A percentile compares a stretch with the other conserved stretches of the same genome.
Conservation (phyloP, 2,888 invertebrate genomes). For the Eupithecia subfuscata region DNA sequence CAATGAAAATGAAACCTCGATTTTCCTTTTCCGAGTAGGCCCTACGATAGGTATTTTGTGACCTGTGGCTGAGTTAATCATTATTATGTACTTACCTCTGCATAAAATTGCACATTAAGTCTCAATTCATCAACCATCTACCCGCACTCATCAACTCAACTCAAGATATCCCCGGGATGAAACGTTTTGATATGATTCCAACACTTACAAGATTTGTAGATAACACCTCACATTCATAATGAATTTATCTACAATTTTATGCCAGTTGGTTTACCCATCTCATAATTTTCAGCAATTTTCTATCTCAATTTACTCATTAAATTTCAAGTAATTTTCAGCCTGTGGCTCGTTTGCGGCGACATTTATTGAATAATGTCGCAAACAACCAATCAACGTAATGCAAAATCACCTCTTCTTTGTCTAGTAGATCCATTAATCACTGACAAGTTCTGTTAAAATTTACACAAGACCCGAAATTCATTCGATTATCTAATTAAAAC, state of each 20-base stretch:
- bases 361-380: constrained; percentile 59
- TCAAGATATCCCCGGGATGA: no score
- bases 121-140: no score
- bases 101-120: no score
- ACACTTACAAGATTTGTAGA: no score
- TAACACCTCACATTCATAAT: no score
- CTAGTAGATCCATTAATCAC: constrained; percentile 64
- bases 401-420: constrained; percentile 54
- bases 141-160: no score
- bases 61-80: no score
- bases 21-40: no score
- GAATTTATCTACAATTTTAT: neutral
- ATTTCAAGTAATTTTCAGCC: neutral
- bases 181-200: no score
- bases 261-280: neutral
- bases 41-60: neutral
- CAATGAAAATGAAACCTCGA: no score
- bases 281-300: neutral
- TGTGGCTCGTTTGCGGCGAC: constrained; percentile 5
- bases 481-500: constrained; percentile 77
- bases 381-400: constrained; percentile 59
- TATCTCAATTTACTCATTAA: neutral
- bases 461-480: constrained; percentile 68
- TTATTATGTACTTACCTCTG: no score
- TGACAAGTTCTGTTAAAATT: constrained; percentile 65